Base-by-base conservation (phyloP, 2,797 vertebrate species). In the Thunnus albacares region DNA sequence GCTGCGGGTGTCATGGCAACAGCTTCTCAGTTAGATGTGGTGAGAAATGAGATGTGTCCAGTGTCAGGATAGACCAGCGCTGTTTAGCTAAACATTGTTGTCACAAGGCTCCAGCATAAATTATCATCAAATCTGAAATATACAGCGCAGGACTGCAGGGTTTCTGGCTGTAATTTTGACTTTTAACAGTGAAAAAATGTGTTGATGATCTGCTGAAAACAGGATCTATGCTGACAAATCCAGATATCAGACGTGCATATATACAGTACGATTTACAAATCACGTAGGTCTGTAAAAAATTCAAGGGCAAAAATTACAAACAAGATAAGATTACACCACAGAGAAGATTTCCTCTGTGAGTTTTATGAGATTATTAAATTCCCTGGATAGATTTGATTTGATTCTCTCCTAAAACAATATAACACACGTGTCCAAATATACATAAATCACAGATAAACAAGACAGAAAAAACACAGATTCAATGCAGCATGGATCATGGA, bases 1-100 rank as follows among this genome's bases (percentile, higher is more conserved):
- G 60, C 55, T 17, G 6, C 0, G 67, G 88, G 65, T 15, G 79
- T 74, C 89, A 90, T 87, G 82, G 86, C 80, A 91, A 91, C 91
- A 80, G 79, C 77, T 35, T 87, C 71, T 67, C 77, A 51, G 59
- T 18, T 64, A 4, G 53, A 71, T 74, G 41, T 63, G 62, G 53
- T 81, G 73, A 72, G 61, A 83, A 67, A 81, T 59, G 68, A 77
- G 77, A 67, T 22, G 58, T 49, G 61, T 84, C 71, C 75, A 66
- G 62, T 51, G 71, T 73, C 49, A 59, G 68, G 51, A 51, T 62
- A 3, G 60, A 65, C 38, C 43, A 2, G 68, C 14, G 22, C 63
- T 61, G 57, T 18, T 24, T 24, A 24, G 24, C 28, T 43, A 28
- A 35, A 68, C 33, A 53, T 24, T 43, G 57, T 26, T 68, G 45